Evolutionary conservation across 2,113 vertebrate genomes (phyloP).

Genomic region (Entomyzon cyanotis): DNA sequence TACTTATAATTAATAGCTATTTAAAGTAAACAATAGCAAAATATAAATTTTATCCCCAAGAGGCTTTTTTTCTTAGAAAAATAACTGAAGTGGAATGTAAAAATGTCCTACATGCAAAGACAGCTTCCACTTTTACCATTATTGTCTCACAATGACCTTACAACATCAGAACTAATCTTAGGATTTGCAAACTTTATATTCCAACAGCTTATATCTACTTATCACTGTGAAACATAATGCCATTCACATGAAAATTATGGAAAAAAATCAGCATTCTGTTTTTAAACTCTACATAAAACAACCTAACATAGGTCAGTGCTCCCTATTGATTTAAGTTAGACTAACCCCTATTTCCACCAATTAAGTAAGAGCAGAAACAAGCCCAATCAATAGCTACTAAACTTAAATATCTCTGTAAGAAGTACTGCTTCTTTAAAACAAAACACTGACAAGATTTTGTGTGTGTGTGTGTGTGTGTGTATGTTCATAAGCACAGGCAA

Average conservation of each 20-base stretch:
- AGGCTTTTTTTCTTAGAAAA: neutral
- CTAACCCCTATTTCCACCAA: neutral
- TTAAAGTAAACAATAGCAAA: neutral
- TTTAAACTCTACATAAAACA: slow-evolving; percentile 8
- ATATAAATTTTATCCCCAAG: neutral
- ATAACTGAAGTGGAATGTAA: neutral
- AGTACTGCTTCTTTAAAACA: neutral
- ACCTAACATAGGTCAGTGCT: neutral
- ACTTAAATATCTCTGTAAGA: slow-evolving; percentile 44
- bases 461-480: rapidly evolving
- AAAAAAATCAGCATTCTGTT: neutral
- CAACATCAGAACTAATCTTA: neutral
- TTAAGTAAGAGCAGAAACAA: slow-evolving; percentile 38
- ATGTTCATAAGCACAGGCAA: neutral
- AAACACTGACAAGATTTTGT: neutral
- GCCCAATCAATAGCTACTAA: slow-evolving; percentile 24
- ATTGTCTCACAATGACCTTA: neutral
- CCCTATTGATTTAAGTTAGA: slow-evolving; percentile 40
- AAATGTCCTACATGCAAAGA: neutral
- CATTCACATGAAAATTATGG: neutral
- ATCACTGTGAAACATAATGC: neutral
- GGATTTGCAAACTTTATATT: neutral
- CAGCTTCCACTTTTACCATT: neutral
- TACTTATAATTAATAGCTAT: neutral
- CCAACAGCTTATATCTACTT: neutral